Evolutionary conservation across 2,888 invertebrate species (phyloP).

Genomic region (Pachydiplax longipennis): DNA sequence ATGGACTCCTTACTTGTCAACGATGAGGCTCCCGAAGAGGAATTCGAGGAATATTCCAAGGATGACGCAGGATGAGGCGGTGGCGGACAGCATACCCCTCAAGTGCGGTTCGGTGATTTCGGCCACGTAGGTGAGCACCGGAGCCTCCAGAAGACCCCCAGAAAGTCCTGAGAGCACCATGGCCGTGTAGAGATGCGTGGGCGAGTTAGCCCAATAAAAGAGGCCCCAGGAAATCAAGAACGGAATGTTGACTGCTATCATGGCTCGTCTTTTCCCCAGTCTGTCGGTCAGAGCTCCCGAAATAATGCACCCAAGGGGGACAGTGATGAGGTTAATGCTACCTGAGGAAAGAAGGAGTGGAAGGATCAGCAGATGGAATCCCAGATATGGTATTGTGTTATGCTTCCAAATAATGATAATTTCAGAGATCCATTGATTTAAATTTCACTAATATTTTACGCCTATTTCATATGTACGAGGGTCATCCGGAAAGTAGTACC

Average conservation of each 20-base stretch:
- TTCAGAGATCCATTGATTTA: no score
- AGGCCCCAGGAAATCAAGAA: constrained; percentile 78
- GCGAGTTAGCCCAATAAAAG: constrained; percentile 70
- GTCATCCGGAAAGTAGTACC: no score
- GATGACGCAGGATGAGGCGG: constrained; percentile 78
- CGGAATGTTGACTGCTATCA: constrained; percentile 78
- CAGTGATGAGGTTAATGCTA: constrained; percentile 72
- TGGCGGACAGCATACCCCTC: constrained; percentile 76
- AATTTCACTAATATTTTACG: no score
- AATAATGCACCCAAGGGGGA: constrained; percentile 78
- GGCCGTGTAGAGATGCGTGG: constrained; percentile 73
- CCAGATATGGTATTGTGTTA: no score
- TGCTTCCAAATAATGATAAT: no score
- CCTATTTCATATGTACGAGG: no score
- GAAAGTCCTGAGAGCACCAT: constrained; percentile 76
- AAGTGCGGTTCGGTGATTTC: constrained; percentile 83
- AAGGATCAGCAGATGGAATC: no score
- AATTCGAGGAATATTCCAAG: constrained; percentile 70
- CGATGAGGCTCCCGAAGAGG: neutral
- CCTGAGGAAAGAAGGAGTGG: constrained; percentile 63
- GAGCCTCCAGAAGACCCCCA: constrained; percentile 82
- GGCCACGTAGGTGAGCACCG: constrained; percentile 74
- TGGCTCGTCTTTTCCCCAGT: constrained; percentile 75
- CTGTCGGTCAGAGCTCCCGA: constrained; percentile 77
- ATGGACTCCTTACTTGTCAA: constrained; percentile 1